phyloP scores from a whole-genome alignment of 2,888 invertebrate genomes.

The Gryllus longicercus region DNA sequence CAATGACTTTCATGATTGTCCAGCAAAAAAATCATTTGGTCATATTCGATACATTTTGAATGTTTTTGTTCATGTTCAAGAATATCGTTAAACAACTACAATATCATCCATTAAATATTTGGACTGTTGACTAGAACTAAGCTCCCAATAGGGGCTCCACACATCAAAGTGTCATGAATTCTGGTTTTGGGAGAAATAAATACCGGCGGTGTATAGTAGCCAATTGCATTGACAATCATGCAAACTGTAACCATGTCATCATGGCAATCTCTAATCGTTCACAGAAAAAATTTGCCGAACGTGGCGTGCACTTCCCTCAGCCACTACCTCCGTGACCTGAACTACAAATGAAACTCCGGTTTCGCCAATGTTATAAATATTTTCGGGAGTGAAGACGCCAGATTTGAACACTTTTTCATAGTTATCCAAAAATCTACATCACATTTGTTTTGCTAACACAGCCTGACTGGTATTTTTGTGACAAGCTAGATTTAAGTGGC shows the following conservation, averaged over 20 bases:
- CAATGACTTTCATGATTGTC: conserved; percentile 32
- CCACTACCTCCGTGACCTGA: not conserved
- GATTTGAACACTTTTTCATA: too few relatives aligned
- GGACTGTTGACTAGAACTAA: conserved; percentile 19
- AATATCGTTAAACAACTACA: conserved; percentile 21
- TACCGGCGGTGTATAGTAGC: not conserved
- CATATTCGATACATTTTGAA: too few relatives aligned
- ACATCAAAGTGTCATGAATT: conserved; percentile 22
- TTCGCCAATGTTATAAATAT: conserved; percentile 20
- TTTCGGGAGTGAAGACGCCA: too few relatives aligned
- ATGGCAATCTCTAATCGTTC: not conserved
- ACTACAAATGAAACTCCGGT: not conserved
- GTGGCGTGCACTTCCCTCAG: not conserved
- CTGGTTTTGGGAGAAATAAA: not conserved
- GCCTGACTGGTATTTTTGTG: too few relatives aligned
- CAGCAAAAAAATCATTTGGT: not conserved
- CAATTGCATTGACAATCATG: not conserved
- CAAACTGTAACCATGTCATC: conserved; percentile 11
- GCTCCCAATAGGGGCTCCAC: conserved; percentile 25
- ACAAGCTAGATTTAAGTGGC: too few relatives aligned
- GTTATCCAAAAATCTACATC: too few relatives aligned
- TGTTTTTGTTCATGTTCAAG: not conserved
- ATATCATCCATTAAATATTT: conserved; percentile 24
- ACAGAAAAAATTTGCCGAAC: not conserved
- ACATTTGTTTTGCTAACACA: too few relatives aligned